Evolutionary conservation across 1,140 invertebrate genomes (phyloP).

Genomic region (Caenorhabditis tropicalis): DNA sequence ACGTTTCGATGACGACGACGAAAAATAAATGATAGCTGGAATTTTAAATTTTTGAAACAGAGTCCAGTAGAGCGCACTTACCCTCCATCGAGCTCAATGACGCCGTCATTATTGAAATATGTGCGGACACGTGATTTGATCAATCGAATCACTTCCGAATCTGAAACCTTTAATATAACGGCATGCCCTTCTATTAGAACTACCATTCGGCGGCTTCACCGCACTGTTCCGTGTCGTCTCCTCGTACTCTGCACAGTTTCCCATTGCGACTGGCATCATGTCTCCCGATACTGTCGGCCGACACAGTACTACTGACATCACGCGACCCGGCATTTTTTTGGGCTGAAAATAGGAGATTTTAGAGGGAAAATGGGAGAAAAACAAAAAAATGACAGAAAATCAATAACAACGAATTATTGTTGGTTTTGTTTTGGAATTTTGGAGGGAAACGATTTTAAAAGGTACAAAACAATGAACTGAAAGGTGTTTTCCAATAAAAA

Average conservation of each 20-base stretch:
- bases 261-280: conserved; percentile 2
- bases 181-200: not conserved
- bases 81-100: conserved; percentile 33
- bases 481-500: not conserved
- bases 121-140: not conserved
- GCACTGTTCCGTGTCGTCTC: not conserved
- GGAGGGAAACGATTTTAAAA: too few species aligned
- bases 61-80: too few species aligned
- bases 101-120: conserved; percentile 17
- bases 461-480: not conserved
- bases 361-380: not conserved
- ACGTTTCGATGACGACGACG: conserved; percentile 15
- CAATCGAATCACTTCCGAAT: not conserved
- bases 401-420: too few species aligned
- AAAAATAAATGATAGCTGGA: conserved; percentile 1
- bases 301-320: conserved; percentile 29
- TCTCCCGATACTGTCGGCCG: conserved; percentile 30
- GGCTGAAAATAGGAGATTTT: not conserved
- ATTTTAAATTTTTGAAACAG: too few species aligned
- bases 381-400: not conserved
- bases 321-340: conserved; percentile 31
- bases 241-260: not conserved
- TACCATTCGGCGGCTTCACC: conserved; percentile 79
- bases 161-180: not conserved
- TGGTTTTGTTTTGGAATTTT: too few species aligned